A percentile compares a stretch with the other conserved stretches of the same genome.
These are phyloP conservation scores for Brienomyrus longianalis DNA, from an alignment of 2,113 vertebrate genomes.

Conservation along the genomic window DNA sequence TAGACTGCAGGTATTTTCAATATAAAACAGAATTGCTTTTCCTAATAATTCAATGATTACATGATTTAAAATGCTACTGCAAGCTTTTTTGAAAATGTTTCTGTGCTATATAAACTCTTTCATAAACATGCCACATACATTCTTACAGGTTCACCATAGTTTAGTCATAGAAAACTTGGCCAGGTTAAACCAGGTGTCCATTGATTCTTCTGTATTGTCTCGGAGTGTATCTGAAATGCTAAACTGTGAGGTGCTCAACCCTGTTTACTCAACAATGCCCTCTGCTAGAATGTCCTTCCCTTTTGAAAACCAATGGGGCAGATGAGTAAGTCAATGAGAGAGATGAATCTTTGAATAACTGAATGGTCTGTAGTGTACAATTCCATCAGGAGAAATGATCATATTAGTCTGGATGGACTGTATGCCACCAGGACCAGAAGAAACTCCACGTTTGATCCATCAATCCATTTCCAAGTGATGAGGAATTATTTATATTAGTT, in stretches of 20 bases:
- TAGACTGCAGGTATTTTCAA: neutral
- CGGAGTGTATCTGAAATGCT: neutral
- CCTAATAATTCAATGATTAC: neutral
- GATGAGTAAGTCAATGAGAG: neutral
- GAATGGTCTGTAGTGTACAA: neutral
- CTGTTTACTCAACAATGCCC: neutral
- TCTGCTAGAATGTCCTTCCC: neutral
- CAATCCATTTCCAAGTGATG: neutral
- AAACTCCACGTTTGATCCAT: neutral
- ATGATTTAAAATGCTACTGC: neutral
- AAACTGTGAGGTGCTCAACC: neutral
- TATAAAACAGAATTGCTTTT: neutral
- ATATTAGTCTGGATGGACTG: neutral
- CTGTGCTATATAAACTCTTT: neutral
- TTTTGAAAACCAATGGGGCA: neutral
- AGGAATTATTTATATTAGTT: neutral
- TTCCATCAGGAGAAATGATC: neutral
- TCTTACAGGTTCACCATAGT: neutral
- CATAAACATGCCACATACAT: neutral
- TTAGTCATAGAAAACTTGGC: neutral
- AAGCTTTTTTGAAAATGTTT: neutral
- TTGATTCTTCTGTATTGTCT: neutral
- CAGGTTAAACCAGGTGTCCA: neutral
- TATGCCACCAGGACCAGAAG: neutral
- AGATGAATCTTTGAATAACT: neutral